Percentiles rank a stretch among this genome's conserved stretches.
Evolutionary conservation across 2,888 invertebrate genomes (phyloP).

Genomic region (Coleophora deauratella): DNA sequence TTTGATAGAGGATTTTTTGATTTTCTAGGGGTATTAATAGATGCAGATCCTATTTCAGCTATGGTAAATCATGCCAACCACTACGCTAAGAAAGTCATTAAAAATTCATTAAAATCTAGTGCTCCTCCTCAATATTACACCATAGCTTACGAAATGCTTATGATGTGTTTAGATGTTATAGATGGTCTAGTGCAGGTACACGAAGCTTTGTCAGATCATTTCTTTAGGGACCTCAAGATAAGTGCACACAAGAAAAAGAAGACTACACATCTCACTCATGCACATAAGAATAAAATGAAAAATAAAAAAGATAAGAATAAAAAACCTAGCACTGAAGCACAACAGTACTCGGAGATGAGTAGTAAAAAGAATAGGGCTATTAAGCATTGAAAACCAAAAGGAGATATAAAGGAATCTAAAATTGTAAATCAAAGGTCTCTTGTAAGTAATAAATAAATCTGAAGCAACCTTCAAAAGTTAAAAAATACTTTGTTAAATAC

Average conservation of each 20-base stretch:
- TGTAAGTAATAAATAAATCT: too few relatives aligned
- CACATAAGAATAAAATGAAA: constrained; percentile 8
- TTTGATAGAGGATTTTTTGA: constrained; percentile 28
- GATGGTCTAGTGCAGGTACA: constrained; percentile 44
- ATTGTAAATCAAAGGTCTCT: too few relatives aligned
- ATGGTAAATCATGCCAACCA: constrained; percentile 29
- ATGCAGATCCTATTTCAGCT: constrained; percentile 27
- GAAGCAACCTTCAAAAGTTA: too few relatives aligned
- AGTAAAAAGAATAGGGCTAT: too few relatives aligned
- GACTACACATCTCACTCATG: constrained; percentile 4
- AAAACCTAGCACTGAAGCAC: background rate
- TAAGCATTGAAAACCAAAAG: too few relatives aligned
- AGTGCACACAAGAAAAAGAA: constrained; percentile 15
- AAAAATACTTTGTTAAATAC: too few relatives aligned
- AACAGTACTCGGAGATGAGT: too few relatives aligned
- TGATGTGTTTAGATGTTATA: constrained; percentile 45
- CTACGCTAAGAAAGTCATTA: constrained; percentile 36
- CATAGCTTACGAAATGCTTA: constrained; percentile 40
- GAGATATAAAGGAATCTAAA: too few relatives aligned
- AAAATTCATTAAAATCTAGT: constrained; percentile 31
- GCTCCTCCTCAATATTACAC: constrained; percentile 46
- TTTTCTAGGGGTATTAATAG: constrained; percentile 31
- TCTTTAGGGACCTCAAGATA: constrained; percentile 15
- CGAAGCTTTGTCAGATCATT: constrained; percentile 31
- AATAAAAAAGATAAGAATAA: constrained; percentile 12